Percentiles rank a stretch among this genome's conserved stretches.
Conservation (phyloP, 2,888 invertebrate species). For the Empis stercorea region DNA sequence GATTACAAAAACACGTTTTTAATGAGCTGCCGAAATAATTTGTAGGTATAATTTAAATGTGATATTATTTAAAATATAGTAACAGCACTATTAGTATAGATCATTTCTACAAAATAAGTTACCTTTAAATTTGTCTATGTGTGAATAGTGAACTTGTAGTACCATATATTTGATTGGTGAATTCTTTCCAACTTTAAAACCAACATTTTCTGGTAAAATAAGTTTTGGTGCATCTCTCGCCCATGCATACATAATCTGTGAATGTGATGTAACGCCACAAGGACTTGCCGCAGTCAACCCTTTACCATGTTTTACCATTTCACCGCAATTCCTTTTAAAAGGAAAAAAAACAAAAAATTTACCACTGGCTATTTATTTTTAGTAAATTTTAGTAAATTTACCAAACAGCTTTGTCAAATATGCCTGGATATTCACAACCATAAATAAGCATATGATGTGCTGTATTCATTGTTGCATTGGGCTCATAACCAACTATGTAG, state of each 20-base stretch:
- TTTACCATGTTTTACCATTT: constrained; percentile 57
- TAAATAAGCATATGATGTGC: constrained; percentile 91
- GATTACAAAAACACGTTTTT: too few relatives aligned
- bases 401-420: constrained; percentile 48
- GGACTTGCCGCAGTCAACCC: constrained; percentile 49
- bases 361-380: too few relatives aligned
- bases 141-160: constrained; percentile 83
- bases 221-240: constrained; percentile 80
- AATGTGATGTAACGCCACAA: constrained; percentile 59
- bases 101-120: constrained; percentile 21
- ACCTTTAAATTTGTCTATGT: constrained; percentile 48
- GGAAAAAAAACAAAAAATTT: constrained; percentile 2
- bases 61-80: too few relatives aligned
- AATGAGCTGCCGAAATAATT: too few relatives aligned
- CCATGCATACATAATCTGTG: constrained; percentile 83
- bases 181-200: constrained; percentile 78
- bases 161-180: constrained; percentile 80
- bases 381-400: constrained; percentile 30
- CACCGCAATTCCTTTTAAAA: constrained; percentile 76
- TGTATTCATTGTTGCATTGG: constrained; percentile 79
- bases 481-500: constrained; percentile 82
- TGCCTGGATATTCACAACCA: constrained; percentile 60
- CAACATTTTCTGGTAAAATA: constrained; percentile 71
- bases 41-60: too few relatives aligned
- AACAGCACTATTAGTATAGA: too few relatives aligned